phyloP scores from a whole-genome alignment of 1,140 invertebrate species.

The Chironomus striatipennis region DNA sequence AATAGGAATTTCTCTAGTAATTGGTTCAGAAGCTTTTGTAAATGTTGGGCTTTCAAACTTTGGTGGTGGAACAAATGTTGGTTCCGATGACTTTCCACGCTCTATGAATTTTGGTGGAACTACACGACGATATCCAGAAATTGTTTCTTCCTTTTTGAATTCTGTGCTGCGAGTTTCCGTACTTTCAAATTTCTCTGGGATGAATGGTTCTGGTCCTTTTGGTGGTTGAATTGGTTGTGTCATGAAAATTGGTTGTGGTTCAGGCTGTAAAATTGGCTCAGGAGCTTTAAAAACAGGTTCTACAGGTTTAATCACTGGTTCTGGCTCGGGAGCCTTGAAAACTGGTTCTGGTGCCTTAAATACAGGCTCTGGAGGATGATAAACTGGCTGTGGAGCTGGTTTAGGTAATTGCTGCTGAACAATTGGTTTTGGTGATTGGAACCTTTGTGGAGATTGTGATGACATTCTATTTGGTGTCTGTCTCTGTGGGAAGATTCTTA shows the following conservation, averaged over 20 bases:
- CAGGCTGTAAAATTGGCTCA: neutral
- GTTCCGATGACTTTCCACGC: constrained; percentile 41
- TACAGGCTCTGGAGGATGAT: neutral
- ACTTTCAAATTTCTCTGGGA: constrained; percentile 53
- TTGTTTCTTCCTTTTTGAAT: constrained; percentile 65
- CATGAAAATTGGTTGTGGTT: constrained; percentile 26
- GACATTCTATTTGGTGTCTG: constrained; percentile 31
- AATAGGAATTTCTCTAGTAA: constrained; percentile 34
- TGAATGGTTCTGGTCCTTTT: constrained; percentile 44
- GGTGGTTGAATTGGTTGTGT: constrained; percentile 33
- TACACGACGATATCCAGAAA: constrained; percentile 47
- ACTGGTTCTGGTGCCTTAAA: neutral
- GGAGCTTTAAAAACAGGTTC: neutral
- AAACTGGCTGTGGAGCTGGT: neutral
- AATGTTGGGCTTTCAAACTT: constrained; percentile 47
- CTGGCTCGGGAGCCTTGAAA: neutral
- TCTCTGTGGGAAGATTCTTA: constrained; percentile 43
- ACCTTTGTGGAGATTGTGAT: neutral
- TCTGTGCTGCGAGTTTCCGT: constrained; percentile 57
- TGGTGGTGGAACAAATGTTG: constrained; percentile 49
- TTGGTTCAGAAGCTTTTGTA: constrained; percentile 43
- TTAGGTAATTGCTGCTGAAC: constrained; percentile 38
- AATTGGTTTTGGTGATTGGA: constrained; percentile 38
- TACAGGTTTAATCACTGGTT: neutral
- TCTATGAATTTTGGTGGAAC: constrained; percentile 42